Percentiles rank a stretch among this genome's conserved stretches.
Evolutionary conservation across 2,888 invertebrate species (phyloP).

Genomic region (Bugula neritina): DNA sequence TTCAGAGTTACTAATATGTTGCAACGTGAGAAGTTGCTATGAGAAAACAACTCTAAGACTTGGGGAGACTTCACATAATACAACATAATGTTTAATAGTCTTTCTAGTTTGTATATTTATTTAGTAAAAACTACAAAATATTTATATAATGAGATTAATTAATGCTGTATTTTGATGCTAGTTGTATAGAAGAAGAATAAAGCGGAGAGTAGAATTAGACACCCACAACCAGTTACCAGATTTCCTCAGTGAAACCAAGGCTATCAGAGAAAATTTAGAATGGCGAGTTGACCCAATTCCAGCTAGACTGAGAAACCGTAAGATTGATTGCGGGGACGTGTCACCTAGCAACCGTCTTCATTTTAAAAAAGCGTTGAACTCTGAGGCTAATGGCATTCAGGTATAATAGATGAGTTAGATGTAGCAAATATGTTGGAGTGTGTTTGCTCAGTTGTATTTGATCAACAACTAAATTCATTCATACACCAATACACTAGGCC

Average conservation of each 20-base stretch:
- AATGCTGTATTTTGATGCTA: too few species aligned
- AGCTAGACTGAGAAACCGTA: constrained; percentile 44
- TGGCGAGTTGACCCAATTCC: constrained; percentile 60
- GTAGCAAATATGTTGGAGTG: background rate
- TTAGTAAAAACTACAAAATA: too few species aligned
- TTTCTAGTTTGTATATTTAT: too few species aligned
- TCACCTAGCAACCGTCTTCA: constrained; percentile 35
- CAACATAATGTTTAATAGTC: too few species aligned
- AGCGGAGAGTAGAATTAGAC: constrained; percentile 32
- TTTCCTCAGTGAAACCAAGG: constrained; percentile 55
- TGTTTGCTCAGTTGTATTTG: background rate
- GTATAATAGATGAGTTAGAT: constrained; percentile 28
- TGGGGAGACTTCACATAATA: too few species aligned
- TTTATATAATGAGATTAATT: too few species aligned
- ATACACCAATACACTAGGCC: background rate
- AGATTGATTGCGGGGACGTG: constrained; percentile 37
- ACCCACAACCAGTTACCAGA: constrained; percentile 45
- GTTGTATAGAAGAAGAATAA: constrained; percentile 31
- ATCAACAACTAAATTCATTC: background rate
- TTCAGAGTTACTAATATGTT: too few species aligned
- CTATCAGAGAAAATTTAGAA: constrained; percentile 51
- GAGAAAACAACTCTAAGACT: too few species aligned
- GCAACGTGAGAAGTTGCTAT: too few species aligned
- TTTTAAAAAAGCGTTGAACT: constrained; percentile 34
- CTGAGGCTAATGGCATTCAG: constrained; percentile 36